A percentile compares a stretch with the other conserved stretches of the same genome.
phyloP scores from a whole-genome alignment of 2,888 invertebrate species.

The Cylindroiulus punctatus region DNA sequence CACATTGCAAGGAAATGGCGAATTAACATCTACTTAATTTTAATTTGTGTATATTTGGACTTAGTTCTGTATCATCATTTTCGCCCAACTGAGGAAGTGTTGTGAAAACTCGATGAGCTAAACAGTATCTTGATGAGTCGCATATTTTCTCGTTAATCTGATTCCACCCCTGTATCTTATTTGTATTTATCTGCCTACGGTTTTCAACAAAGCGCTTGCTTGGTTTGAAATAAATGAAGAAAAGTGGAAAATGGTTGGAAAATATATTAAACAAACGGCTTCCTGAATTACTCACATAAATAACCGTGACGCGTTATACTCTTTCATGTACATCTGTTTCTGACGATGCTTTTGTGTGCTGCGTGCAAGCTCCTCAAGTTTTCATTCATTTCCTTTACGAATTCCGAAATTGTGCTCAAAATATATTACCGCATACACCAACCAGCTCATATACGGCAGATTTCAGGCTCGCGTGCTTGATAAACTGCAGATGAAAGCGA shows the following conservation, averaged over 20 bases:
- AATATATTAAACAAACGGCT: not conserved
- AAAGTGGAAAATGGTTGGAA: conserved; percentile 12
- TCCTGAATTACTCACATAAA: not conserved
- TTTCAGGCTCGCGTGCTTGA: not conserved
- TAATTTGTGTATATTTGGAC: no score
- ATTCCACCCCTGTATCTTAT: no score
- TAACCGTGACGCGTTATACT: not conserved
- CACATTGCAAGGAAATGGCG: no score
- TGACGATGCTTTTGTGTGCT: not conserved
- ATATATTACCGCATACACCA: not conserved
- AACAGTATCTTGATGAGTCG: no score
- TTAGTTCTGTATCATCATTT: no score
- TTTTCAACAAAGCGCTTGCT: not conserved
- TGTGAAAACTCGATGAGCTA: no score
- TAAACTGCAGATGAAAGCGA: not conserved
- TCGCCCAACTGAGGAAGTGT: no score
- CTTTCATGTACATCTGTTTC: not conserved
- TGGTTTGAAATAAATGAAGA: not conserved
- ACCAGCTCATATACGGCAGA: not conserved
- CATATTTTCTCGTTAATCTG: no score
- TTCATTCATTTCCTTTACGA: not conserved
- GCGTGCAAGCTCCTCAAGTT: not conserved
- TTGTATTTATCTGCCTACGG: not conserved
- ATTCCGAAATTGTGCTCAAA: not conserved
- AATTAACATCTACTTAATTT: no score